A percentile compares a stretch with the other conserved stretches of the same genome.
These are phyloP conservation scores for Gortyna flavago DNA, from an alignment of 2,888 invertebrate genomes.

Conservation along the genomic window DNA sequence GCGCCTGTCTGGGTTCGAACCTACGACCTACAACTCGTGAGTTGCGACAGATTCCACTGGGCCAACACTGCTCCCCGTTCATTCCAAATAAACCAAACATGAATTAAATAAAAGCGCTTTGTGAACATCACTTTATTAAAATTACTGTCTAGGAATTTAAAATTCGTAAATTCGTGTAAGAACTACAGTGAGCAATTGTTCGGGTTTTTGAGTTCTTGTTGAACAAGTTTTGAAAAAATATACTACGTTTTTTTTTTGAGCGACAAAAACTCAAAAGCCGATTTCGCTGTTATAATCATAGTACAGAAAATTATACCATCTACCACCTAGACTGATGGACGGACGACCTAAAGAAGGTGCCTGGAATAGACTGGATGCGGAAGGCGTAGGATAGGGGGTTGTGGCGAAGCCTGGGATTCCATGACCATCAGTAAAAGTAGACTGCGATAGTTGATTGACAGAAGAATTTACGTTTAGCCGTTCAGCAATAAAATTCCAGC, in stretches of 20 bases:
- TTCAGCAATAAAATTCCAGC: neutral
- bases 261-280: constrained; percentile 4
- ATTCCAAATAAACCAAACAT: neutral
- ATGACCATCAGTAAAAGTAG: neutral
- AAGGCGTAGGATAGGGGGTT: neutral
- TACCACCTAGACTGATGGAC: no score
- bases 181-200: neutral
- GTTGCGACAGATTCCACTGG: neutral
- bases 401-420: neutral
- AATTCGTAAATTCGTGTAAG: neutral
- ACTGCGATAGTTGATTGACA: neutral
- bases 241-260: neutral
- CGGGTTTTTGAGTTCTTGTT: constrained; percentile 9
- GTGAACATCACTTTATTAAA: constrained; percentile 19
- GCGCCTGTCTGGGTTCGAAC: neutral
- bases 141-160: constrained; percentile 8
- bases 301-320: neutral
- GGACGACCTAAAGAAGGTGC: neutral
- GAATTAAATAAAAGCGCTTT: neutral
- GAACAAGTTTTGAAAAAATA: constrained; percentile 9
- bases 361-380: neutral
- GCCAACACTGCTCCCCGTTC: neutral
- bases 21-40: neutral
- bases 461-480: neutral
- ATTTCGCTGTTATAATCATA: neutral